Evolutionary conservation across 1,140 invertebrate species (phyloP).

Genomic region (Atopsyche davidsoni): DNA sequence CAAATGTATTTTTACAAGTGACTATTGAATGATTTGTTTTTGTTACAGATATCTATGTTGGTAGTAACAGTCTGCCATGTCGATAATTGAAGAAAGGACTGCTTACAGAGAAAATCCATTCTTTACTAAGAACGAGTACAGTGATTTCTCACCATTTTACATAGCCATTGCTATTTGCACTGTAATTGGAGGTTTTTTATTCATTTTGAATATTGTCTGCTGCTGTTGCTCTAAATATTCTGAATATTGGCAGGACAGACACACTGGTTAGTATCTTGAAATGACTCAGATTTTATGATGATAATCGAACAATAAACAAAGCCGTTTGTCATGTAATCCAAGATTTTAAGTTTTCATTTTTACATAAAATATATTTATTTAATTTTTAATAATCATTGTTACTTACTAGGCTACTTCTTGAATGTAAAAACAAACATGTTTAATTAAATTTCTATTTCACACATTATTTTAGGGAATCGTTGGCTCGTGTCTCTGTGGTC

Average conservation of each 20-base stretch:
- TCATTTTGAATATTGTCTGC: constrained; percentile 69
- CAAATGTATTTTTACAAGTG: too few species aligned
- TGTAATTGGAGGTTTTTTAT: constrained; percentile 58
- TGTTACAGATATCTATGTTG: not conserved
- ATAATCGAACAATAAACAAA: too few species aligned
- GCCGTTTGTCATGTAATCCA: constrained; percentile 19
- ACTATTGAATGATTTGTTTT: not conserved
- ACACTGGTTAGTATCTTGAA: constrained; percentile 64
- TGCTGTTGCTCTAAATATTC: constrained; percentile 69
- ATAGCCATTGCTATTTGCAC: constrained; percentile 70
- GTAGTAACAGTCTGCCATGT: constrained; percentile 40
- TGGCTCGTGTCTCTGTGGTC: constrained; percentile 79
- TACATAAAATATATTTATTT: not conserved
- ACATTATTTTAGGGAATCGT: constrained; percentile 66
- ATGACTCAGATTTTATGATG: too few species aligned
- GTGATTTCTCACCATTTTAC: constrained; percentile 70
- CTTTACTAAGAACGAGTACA: constrained; percentile 53
- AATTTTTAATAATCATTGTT: not conserved
- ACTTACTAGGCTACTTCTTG: not conserved
- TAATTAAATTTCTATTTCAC: too few species aligned
- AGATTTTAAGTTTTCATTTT: constrained; percentile 4
- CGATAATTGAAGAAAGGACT: constrained; percentile 58
- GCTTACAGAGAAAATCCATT: constrained; percentile 62
- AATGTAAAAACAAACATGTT: constrained; percentile 11
- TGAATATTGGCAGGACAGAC: constrained; percentile 73